phyloP scores from a whole-genome alignment of 1,140 invertebrate genomes.

The Aphaenogaster floridana region DNA sequence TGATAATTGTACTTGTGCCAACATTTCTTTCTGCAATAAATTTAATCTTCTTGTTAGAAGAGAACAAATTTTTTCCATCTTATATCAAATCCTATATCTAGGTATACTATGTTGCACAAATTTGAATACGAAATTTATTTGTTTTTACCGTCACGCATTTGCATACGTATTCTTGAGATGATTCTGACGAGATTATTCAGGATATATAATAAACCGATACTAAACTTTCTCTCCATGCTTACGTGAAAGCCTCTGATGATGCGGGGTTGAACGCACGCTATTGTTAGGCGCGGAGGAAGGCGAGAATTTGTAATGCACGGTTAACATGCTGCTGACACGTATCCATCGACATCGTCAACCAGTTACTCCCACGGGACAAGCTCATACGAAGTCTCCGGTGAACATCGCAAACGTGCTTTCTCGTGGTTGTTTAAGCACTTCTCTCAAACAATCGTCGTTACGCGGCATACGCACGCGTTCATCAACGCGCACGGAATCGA shows the following conservation, averaged over 20 bases:
- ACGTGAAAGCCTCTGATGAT: background rate
- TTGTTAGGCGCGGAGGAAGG: conserved; percentile 17
- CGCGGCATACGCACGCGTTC: background rate
- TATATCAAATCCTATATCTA: background rate
- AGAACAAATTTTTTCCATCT: background rate
- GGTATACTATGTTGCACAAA: background rate
- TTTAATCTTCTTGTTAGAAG: background rate
- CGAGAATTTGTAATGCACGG: conserved; percentile 42
- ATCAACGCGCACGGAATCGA: background rate
- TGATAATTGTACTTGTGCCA: background rate
- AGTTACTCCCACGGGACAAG: conserved; percentile 23
- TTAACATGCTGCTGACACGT: conserved; percentile 26
- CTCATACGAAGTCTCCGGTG: background rate
- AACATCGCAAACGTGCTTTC: conserved; percentile 36
- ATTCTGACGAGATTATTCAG: background rate
- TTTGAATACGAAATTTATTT: background rate
- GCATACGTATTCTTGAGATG: too few species aligned
- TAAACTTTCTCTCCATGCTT: background rate
- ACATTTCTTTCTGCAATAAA: background rate
- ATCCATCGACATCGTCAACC: conserved; percentile 53
- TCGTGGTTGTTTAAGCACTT: background rate
- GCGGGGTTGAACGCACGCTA: background rate
- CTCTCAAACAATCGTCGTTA: background rate
- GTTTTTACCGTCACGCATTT: background rate
- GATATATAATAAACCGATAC: background rate